A percentile compares a stretch with the other conserved stretches of the same genome.
These are phyloP conservation scores for Cnemophilus loriae DNA, from an alignment of 2,113 vertebrate species.

Conservation along the genomic window DNA sequence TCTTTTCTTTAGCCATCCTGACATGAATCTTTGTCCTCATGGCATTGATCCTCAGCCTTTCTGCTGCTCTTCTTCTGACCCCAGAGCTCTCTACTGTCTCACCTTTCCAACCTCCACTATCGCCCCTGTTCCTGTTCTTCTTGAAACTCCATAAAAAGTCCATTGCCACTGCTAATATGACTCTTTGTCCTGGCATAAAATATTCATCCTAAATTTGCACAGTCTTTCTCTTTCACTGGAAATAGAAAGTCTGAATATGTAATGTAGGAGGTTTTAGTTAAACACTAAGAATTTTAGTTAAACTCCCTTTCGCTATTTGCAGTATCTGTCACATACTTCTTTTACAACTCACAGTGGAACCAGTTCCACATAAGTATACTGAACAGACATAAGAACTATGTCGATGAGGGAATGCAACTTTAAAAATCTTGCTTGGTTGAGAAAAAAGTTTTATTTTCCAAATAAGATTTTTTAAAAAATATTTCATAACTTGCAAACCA, in stretches of 20 bases:
- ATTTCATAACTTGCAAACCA: neutral
- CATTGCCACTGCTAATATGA: neutral
- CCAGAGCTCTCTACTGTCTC: neutral
- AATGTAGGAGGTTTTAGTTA: neutral
- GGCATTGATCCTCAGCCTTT: accelerated
- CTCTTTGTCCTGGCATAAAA: neutral
- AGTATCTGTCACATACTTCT: neutral
- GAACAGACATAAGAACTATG: neutral
- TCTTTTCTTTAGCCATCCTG: neutral
- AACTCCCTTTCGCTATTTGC: neutral
- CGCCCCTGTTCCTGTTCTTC: neutral
- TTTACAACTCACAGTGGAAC: neutral
- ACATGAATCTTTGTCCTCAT: neutral
- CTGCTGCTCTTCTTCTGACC: neutral
- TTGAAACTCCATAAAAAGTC: neutral
- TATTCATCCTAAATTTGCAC: neutral
- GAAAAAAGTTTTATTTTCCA: neutral
- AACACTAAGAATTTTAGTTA: neutral
- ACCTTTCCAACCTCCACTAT: neutral
- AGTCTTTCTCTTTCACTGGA: neutral
- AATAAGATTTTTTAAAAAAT: neutral
- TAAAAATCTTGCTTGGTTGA: neutral
- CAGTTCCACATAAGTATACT: neutral
- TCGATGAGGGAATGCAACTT: neutral
- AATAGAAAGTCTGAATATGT: neutral